phyloP scores from a whole-genome alignment of 30 jellyfish, hydroid and myxozoan genomes.

The Chironex yamaguchii region DNA sequence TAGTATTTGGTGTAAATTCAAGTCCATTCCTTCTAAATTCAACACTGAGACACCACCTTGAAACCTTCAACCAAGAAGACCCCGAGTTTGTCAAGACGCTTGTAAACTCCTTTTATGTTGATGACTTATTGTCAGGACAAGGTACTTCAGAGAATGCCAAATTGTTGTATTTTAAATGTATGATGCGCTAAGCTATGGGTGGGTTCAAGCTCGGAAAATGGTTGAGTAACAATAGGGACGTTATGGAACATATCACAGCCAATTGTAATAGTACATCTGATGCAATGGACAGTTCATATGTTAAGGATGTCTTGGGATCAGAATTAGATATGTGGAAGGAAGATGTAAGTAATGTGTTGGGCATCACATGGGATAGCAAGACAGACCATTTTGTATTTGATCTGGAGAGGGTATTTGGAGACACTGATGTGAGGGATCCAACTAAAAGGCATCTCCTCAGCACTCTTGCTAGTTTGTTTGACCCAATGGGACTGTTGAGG shows the following conservation, averaged over 20 bases:
- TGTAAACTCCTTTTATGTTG: not conserved
- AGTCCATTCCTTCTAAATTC: no score
- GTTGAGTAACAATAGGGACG: not conserved
- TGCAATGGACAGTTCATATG: not conserved
- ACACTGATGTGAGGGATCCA: no score
- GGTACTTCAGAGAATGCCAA: not conserved
- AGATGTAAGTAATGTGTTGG: no score
- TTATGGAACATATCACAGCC: not conserved
- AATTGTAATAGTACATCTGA: no score
- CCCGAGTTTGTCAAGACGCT: no score
- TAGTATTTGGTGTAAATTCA: not conserved
- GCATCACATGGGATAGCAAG: no score
- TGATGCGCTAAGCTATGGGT: not conserved
- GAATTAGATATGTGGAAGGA: not conserved
- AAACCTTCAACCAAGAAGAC: not conserved
- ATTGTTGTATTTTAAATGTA: not conserved
- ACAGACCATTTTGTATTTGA: no score
- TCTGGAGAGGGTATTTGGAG: no score
- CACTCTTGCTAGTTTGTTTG: conserved; percentile 11
- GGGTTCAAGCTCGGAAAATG: not conserved
- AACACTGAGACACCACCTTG: not conserved
- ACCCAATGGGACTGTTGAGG: conserved; percentile 43
- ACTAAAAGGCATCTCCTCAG: conserved; percentile 27
- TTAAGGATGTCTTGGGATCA: not conserved
- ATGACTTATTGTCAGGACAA: not conserved